A percentile compares a stretch with the other conserved stretches of the same genome.
Evolutionary conservation across 2,797 vertebrate genomes (phyloP).

Genomic region (Cacajao melanocephalus): DNA sequence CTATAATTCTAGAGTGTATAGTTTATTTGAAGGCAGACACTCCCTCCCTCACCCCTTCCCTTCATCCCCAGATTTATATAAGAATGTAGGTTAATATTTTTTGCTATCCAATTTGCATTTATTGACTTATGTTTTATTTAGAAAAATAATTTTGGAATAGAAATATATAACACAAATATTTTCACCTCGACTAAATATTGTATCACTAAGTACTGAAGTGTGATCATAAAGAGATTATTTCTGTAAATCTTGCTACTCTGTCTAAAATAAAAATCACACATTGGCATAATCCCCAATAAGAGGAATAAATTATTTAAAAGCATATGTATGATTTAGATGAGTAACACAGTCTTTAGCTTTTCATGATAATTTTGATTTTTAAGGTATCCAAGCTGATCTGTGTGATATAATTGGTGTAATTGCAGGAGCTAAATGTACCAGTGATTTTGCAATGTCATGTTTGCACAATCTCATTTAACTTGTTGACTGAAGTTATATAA

Average conservation of each 20-base stretch:
- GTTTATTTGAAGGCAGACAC: slow-evolving; percentile 64
- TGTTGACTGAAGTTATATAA: background rate
- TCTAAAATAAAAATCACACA: background rate
- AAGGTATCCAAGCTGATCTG: background rate
- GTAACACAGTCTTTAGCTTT: slow-evolving; percentile 15
- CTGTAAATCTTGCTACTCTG: background rate
- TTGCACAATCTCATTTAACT: background rate
- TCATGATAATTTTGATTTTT: slow-evolving; percentile 3
- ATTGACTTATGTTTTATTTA: slow-evolving; percentile 46
- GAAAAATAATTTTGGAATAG: slow-evolving; percentile 31
- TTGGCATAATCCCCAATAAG: background rate
- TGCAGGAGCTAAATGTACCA: background rate
- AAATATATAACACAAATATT: background rate
- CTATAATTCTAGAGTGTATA: slow-evolving; percentile 77
- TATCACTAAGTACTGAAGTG: background rate
- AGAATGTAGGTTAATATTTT: slow-evolving; percentile 35
- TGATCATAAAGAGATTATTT: background rate
- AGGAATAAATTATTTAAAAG: slow-evolving; percentile 35
- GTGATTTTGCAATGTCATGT: background rate
- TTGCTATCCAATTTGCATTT: background rate
- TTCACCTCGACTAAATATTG: background rate
- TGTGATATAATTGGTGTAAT: background rate
- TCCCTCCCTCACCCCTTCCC: background rate
- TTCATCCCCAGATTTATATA: background rate
- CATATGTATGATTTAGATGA: background rate